phyloP scores from a whole-genome alignment of 1,140 invertebrate species.

The Euwallacea fornicatus region DNA sequence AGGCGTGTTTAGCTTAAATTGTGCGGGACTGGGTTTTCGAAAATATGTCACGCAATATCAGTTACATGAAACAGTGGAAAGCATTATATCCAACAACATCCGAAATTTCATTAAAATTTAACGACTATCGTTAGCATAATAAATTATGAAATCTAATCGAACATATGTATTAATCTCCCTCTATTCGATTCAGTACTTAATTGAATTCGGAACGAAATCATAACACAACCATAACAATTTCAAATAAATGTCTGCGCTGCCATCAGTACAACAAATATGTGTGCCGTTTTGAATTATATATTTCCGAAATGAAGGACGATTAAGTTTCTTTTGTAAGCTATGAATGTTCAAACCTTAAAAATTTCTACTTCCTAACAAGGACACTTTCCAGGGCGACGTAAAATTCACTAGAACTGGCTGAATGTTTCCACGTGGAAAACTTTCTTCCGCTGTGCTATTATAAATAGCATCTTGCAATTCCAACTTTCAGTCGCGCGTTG shows the following conservation, averaged over 20 bases:
- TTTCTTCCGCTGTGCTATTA: conserved; percentile 2
- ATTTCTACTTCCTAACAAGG: not conserved
- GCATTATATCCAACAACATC: not conserved
- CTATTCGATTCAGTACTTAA: conserved; percentile 7
- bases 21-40: not conserved
- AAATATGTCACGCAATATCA: not conserved
- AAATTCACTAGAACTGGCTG: not conserved
- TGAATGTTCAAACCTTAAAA: not conserved
- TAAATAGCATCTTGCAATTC: conserved; percentile 10
- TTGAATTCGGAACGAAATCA: conserved; percentile 18
- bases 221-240: conserved; percentile 10
- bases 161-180: conserved; percentile 5
- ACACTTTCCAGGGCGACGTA: not conserved
- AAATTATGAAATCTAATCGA: conserved; percentile 6
- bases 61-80: conserved; percentile 1
- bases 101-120: conserved; percentile 8
- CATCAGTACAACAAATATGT: too few relatives aligned
- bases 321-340: too few relatives aligned
- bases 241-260: conserved; percentile 3
- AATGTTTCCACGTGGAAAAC: conserved; percentile 13
- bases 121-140: not conserved
- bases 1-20: too few relatives aligned
- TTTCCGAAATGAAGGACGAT: too few relatives aligned
- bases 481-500: conserved; percentile 5
- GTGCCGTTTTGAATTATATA: too few relatives aligned